Percentiles rank a stretch among this genome's conserved stretches.
Conservation (phyloP, 2,113 vertebrate genomes). For the Campylomormyrus numenius region DNA sequence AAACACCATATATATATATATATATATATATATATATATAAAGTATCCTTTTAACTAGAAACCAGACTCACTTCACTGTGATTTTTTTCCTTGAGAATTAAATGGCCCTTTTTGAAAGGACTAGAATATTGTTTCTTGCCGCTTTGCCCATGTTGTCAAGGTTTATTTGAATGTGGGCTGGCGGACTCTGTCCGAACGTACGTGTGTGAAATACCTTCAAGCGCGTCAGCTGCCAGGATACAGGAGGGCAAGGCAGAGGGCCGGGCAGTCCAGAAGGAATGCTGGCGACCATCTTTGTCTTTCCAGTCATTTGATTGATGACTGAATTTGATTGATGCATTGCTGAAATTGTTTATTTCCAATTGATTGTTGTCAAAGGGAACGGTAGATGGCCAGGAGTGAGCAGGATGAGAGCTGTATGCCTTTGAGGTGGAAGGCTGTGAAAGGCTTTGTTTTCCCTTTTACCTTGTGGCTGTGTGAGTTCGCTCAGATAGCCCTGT, state of each 20-base stretch:
- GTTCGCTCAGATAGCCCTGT: neutral
- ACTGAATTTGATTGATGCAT: neutral
- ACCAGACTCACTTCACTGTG: neutral
- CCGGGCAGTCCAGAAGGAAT: neutral
- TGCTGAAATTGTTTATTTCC: neutral
- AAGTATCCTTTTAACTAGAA: neutral
- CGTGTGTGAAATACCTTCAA: neutral
- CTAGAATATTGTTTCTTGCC: neutral
- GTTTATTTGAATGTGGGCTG: neutral
- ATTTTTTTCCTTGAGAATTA: neutral
- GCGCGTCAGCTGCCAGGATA: neutral
- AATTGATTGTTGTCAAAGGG: neutral
- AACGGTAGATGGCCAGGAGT: neutral
- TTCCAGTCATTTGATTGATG: neutral
- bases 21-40: neutral
- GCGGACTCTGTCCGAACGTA: neutral
- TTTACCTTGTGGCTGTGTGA: neutral
- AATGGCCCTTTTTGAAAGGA: neutral
- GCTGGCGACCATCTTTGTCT: neutral
- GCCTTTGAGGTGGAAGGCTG: neutral
- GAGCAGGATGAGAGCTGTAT: neutral
- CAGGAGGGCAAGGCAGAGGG: neutral
- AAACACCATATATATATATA: too few species aligned
- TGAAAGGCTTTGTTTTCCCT: neutral
- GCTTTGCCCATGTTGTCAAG: neutral